phyloP scores from a whole-genome alignment of 1,140 invertebrate genomes.

The Pantala flavescens region DNA sequence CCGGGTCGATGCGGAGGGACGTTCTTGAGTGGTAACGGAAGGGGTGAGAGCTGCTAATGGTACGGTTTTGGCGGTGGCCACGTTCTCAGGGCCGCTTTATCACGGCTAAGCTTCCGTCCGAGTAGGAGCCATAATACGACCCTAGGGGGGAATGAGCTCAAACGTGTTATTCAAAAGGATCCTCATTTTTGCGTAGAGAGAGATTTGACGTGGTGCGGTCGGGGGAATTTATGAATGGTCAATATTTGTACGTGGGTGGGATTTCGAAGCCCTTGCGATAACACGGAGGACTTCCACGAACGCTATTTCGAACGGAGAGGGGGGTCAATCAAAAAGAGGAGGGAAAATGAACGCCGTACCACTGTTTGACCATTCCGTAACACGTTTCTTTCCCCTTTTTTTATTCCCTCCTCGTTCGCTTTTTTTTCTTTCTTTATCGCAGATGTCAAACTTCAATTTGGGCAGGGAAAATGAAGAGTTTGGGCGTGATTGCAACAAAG shows the following conservation, averaged over 20 bases:
- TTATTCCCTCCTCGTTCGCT: no score
- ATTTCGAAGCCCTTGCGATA: background rate
- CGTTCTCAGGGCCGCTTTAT: background rate
- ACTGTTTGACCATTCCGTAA: background rate
- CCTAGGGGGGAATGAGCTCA: background rate
- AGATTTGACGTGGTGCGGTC: background rate
- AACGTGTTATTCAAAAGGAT: constrained; percentile 3
- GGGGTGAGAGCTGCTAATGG: background rate
- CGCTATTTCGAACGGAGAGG: no score
- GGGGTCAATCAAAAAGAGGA: background rate
- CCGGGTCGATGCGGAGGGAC: background rate
- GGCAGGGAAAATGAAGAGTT: no score
- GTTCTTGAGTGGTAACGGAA: background rate
- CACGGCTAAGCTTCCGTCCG: background rate
- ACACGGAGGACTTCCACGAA: background rate
- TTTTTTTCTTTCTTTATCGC: no score
- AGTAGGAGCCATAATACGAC: background rate
- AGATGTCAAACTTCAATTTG: no score
- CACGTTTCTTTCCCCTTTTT: background rate
- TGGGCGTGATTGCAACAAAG: no score
- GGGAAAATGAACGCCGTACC: background rate
- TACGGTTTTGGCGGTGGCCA: background rate
- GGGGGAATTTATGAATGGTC: background rate
- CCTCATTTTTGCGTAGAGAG: background rate
- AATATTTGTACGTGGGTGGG: background rate